Conservation (phyloP, 2,113 vertebrate genomes). For the Bubo blakistoni region DNA sequence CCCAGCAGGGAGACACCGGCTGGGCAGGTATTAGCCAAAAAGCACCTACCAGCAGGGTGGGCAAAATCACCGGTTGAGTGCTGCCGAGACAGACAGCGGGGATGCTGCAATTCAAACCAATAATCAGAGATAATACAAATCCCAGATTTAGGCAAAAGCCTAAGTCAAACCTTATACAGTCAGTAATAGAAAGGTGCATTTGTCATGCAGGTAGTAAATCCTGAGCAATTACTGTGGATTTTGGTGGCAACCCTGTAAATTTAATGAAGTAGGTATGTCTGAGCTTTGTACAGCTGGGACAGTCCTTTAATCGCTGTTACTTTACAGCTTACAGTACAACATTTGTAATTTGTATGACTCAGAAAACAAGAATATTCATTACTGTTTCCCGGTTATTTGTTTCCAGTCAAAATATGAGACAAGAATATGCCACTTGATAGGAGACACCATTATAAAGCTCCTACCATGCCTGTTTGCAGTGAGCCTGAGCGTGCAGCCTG, state of each 20-base stretch:
- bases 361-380: background rate
- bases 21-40: background rate
- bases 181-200: background rate
- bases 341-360: background rate
- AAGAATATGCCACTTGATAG: background rate
- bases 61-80: background rate
- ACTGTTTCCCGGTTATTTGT: background rate
- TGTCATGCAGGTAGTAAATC: background rate
- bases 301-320: background rate
- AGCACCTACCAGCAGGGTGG: background rate
- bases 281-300: background rate
- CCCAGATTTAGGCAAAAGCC: background rate
- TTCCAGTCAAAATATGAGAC: background rate
- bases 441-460: background rate
- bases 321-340: rapidly evolving
- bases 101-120: background rate
- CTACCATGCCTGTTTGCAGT: rapidly evolving
- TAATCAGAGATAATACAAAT: background rate
- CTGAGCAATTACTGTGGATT: background rate
- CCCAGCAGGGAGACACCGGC: background rate
- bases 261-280: background rate
- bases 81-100: background rate
- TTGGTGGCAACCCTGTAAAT: background rate
- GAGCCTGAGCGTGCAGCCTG: background rate
- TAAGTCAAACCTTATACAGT: background rate